Evolutionary conservation across 2,113 vertebrate genomes (phyloP), one percentile per base, ranked within the genome.

Genomic region (Chitala chitala): DNA sequence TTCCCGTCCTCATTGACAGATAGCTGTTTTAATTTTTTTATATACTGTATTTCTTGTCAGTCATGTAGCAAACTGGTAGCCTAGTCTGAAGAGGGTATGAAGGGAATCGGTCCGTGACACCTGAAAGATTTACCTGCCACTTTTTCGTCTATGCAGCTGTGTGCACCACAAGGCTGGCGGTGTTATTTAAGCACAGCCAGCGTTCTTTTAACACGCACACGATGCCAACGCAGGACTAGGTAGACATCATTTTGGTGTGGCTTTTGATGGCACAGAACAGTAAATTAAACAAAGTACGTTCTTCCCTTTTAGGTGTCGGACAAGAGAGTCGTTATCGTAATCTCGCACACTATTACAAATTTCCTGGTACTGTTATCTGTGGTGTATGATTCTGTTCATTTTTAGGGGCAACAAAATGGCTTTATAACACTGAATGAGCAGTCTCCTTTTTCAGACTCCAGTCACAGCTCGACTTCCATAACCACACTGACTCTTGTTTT

Each of bases 311-410:
- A n/a, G n/a, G n/a, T n/a, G n/a, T 38, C 20, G 53, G 53, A 71
- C n/a, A n/a, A 31, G 22, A 26, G 33, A 26, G 40, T 55, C 48
- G 40, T 44, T 73, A 22, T 38, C 20, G 46, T 63, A 63, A 36
- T 38, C 5, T 58, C 50, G 58, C 58, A 73, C 29, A 51, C 33
- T 38, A 51, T 22, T 17, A 63, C 33, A 31, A 63, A 73, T 51
- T 71, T 61, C 31, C 74, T 61, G 66, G 66, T 75, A 44, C 66
- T 75, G 68, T 51, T 58, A 40, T 61, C 66, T 61, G 56, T 61
- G 53, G 66, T 51, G 17, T 40, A n/a, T 63, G 46, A 44, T 51
- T 61, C 42, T 51, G 29, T 70, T 56, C 29, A 33, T 36, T 46
- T 53, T 42, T 22, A 38, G 36, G 73, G 44, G 53, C 65, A 59